Conservation (phyloP, 2,888 invertebrate genomes). For the Andrena dorsata region DNA sequence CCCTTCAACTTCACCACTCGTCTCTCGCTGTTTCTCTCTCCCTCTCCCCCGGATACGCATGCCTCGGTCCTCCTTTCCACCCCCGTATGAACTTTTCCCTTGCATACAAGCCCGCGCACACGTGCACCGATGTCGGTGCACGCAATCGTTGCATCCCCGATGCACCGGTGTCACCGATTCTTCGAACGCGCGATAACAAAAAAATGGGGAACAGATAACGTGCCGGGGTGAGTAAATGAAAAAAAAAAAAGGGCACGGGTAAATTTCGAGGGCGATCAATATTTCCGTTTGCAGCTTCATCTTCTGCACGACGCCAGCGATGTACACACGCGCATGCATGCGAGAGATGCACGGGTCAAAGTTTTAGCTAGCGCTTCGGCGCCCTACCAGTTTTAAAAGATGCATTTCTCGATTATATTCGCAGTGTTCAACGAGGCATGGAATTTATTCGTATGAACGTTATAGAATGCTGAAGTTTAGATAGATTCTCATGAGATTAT, state of each 20-base stretch:
- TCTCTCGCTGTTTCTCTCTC: background rate
- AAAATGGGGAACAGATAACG: constrained; percentile 8
- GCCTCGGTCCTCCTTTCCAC: constrained; percentile 5
- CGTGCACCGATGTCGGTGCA: background rate
- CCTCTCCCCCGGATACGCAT: background rate
- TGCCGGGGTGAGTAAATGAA: background rate
- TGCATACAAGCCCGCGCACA: constrained; percentile 15
- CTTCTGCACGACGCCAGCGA: background rate
- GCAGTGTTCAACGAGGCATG: background rate
- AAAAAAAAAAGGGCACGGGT: constrained; percentile 16
- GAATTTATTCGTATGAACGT: background rate
- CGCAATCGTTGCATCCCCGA: constrained; percentile 18
- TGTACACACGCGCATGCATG: too few species aligned
- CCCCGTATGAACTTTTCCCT: constrained; percentile 5
- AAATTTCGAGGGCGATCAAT: constrained; percentile 17
- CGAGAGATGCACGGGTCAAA: background rate
- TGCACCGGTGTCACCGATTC: constrained; percentile 47
- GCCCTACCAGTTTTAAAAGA: background rate
- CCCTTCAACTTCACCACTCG: constrained; percentile 27
- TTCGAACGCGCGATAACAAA: constrained; percentile 12
- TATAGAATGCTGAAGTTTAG: too few species aligned
- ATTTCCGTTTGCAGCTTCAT: constrained; percentile 7
- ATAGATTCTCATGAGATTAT: too few species aligned
- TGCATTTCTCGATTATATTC: background rate
- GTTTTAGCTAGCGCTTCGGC: background rate